Evolutionary conservation across 2,888 invertebrate genomes (phyloP).

Genomic region (Hypercompe scribonia): DNA sequence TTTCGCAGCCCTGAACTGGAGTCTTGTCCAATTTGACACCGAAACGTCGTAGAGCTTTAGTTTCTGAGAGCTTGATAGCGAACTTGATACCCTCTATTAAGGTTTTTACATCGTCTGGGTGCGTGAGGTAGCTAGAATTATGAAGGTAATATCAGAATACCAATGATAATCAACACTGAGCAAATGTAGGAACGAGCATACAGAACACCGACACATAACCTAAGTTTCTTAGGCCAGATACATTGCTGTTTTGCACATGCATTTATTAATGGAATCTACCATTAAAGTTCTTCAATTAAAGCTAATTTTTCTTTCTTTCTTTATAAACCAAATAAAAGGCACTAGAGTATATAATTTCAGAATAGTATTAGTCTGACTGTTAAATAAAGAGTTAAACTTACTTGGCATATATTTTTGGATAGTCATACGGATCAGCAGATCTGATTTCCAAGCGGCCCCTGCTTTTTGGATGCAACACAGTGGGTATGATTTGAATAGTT

Average conservation of each 20-base stretch:
- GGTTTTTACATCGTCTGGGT: constrained; percentile 92
- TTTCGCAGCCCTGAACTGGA: constrained; percentile 91
- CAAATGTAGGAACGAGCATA: too few species aligned
- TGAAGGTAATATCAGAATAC: background rate
- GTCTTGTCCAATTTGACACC: constrained; percentile 92
- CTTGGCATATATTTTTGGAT: constrained; percentile 95
- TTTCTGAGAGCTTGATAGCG: constrained; percentile 90
- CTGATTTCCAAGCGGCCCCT: constrained; percentile 91
- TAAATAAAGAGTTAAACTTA: constrained; percentile 70
- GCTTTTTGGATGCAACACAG: constrained; percentile 94
- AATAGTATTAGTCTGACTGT: too few species aligned
- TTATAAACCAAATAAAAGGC: too few species aligned
- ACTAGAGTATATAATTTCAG: too few species aligned
- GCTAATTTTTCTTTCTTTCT: too few species aligned
- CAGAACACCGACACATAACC: too few species aligned
- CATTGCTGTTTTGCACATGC: background rate
- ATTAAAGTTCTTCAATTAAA: too few species aligned
- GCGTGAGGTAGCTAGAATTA: constrained; percentile 88
- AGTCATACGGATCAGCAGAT: constrained; percentile 92
- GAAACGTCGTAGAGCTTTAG: constrained; percentile 86
- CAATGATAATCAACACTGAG: too few species aligned
- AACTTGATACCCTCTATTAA: constrained; percentile 95
- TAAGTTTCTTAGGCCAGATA: background rate
- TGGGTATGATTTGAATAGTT: constrained; percentile 91
- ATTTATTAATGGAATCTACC: too few species aligned